Conservation (phyloP, 2,888 invertebrate genomes). For the Pachydiplax longipennis region DNA sequence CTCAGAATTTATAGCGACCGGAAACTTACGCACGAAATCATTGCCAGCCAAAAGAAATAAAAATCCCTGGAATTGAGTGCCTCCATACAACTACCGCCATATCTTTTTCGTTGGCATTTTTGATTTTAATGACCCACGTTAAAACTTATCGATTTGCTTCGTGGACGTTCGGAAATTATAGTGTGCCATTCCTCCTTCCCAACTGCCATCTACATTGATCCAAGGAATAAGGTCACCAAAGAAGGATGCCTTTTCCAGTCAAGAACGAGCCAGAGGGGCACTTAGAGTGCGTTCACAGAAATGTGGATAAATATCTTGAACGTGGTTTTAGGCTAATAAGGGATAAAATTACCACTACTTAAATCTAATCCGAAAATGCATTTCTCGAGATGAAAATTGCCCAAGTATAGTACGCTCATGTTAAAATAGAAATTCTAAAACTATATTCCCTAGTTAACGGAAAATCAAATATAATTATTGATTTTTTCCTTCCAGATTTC, state of each 20-base stretch:
- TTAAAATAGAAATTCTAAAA: too few relatives aligned
- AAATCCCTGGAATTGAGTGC: too few relatives aligned
- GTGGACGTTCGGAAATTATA: neutral
- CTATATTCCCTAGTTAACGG: too few relatives aligned
- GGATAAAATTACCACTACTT: too few relatives aligned
- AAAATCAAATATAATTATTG: too few relatives aligned
- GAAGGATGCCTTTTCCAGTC: neutral
- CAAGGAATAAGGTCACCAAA: neutral
- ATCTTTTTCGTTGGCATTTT: neutral
- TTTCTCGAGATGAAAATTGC: too few relatives aligned
- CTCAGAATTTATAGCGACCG: too few relatives aligned
- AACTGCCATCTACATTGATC: neutral
- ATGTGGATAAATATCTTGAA: neutral
- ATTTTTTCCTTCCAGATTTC: too few relatives aligned
- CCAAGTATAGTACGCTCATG: too few relatives aligned
- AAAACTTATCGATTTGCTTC: neutral
- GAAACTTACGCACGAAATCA: too few relatives aligned
- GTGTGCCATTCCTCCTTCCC: neutral
- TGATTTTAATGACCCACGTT: neutral
- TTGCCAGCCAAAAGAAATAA: too few relatives aligned
- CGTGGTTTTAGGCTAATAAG: neutral
- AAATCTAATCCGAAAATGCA: too few relatives aligned
- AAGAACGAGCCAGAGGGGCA: neutral
- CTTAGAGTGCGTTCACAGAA: neutral
- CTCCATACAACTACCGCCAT: neutral